Evolutionary conservation across 2,113 vertebrate genomes (phyloP).

Genomic region (Perca fluviatilis): DNA sequence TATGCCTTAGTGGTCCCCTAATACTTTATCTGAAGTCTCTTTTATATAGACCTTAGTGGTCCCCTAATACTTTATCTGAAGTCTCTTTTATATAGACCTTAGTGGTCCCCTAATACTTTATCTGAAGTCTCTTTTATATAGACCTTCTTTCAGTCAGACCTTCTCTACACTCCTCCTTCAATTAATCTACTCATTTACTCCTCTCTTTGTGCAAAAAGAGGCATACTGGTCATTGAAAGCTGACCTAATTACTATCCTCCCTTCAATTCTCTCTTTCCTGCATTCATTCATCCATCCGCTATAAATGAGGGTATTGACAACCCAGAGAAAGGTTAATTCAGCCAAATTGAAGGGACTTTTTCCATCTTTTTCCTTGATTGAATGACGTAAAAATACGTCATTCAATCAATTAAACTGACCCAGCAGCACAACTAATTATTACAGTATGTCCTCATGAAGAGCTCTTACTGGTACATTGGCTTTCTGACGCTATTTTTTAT

Average conservation of each 20-base stretch:
- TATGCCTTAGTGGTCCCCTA: too few relatives aligned
- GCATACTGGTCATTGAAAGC: not conserved
- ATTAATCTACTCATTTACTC: not conserved
- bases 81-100: not conserved
- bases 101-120: too few relatives aligned
- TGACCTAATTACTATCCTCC: not conserved
- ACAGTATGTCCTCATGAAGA: not conserved
- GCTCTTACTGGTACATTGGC: slow-evolving; percentile 19
- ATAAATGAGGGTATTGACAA: slow-evolving; percentile 7
- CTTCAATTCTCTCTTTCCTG: not conserved
- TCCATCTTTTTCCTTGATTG: not conserved
- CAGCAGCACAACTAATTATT: not conserved
- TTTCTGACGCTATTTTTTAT: not conserved
- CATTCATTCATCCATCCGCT: not conserved
- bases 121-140: too few relatives aligned
- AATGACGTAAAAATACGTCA: too few relatives aligned
- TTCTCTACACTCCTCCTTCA: not conserved
- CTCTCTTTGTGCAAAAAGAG: not conserved
- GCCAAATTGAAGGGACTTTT: slow-evolving; percentile 25
- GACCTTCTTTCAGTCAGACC: not conserved
- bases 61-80: too few relatives aligned
- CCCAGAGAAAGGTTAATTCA: slow-evolving; percentile 28
- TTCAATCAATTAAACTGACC: slow-evolving; percentile 13
- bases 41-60: too few relatives aligned
- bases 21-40: too few relatives aligned